phyloP scores from a whole-genome alignment of 2,888 invertebrate species.

The Hydraecia micacea region DNA sequence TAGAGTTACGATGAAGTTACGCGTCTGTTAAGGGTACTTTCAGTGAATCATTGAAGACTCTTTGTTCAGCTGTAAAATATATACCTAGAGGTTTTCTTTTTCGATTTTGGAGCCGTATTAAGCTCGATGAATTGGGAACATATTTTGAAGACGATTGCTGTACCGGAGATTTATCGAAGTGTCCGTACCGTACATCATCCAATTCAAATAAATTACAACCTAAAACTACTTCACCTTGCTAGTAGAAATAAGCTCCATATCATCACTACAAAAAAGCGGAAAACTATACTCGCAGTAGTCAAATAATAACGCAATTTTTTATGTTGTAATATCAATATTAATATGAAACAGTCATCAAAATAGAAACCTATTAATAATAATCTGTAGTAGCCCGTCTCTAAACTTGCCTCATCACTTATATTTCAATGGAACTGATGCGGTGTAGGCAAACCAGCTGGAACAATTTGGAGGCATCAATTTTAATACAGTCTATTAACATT shows the following conservation, averaged over 20 bases:
- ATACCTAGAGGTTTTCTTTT: background rate
- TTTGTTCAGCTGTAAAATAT: slow-evolving; percentile 1
- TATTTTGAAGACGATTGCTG: background rate
- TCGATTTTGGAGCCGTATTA: background rate
- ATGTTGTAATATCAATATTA: slow-evolving; percentile 30
- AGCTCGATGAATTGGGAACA: background rate
- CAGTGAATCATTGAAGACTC: slow-evolving; percentile 9
- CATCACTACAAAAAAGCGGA: slow-evolving; percentile 31
- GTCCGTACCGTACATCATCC: background rate
- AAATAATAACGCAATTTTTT: slow-evolving; percentile 22
- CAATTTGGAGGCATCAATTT: slow-evolving; percentile 49
- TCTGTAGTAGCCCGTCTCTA: slow-evolving; percentile 14
- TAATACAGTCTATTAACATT: slow-evolving; percentile 59
- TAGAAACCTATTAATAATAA: slow-evolving; percentile 32
- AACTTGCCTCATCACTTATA: slow-evolving; percentile 37
- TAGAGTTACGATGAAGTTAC: slow-evolving; percentile 15
- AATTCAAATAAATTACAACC: background rate
- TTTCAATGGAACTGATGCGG: slow-evolving; percentile 28
- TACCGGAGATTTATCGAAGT: background rate
- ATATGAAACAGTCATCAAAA: slow-evolving; percentile 31
- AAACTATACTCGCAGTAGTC: slow-evolving; percentile 9
- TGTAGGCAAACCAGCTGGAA: slow-evolving; percentile 24
- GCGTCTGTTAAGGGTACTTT: background rate
- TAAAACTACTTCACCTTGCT: background rate
- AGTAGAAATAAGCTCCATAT: slow-evolving; percentile 13